These are phyloP conservation scores for Alloplasta piceator DNA, from an alignment of 2,888 invertebrate species.

Conservation along the genomic window DNA sequence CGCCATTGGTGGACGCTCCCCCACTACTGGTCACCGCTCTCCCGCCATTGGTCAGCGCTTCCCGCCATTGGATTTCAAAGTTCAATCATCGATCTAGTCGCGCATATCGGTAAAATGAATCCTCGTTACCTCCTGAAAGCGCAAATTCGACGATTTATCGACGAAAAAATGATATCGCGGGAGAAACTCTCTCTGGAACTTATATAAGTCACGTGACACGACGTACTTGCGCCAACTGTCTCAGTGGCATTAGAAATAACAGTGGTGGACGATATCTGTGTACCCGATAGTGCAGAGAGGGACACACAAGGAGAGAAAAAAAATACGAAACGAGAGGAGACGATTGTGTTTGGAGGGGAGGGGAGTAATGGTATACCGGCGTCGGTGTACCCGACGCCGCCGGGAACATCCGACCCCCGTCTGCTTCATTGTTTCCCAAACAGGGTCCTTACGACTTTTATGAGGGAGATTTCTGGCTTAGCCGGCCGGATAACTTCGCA, in stretches of 20 bases:
- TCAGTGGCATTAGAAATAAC: constrained; percentile 29
- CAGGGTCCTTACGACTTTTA: constrained; percentile 80
- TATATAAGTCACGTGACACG: too few species aligned
- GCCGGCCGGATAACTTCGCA: constrained; percentile 76
- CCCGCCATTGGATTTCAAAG: too few species aligned
- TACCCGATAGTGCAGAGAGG: constrained; percentile 33
- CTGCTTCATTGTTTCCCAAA: constrained; percentile 78
- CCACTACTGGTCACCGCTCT: too few species aligned
- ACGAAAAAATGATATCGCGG: too few species aligned
- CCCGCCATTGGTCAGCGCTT: too few species aligned
- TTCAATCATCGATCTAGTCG: too few species aligned
- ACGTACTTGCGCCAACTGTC: too few species aligned
- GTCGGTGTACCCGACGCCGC: constrained; percentile 47
- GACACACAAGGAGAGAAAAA: constrained; percentile 2
- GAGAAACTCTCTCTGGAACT: too few species aligned
- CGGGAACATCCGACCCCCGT: constrained; percentile 47
- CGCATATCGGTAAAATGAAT: too few species aligned
- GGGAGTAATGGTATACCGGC: constrained; percentile 40
- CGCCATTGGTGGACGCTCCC: too few species aligned
- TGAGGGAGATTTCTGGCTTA: constrained; percentile 79
- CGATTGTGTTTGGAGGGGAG: constrained; percentile 10
- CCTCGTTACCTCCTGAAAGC: too few species aligned
- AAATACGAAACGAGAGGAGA: not conserved
- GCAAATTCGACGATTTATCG: too few species aligned
- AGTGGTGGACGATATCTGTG: constrained; percentile 12